Evolutionary conservation across 1,140 invertebrate species (phyloP).

Genomic region (Pogonomyrmex barbatus): DNA sequence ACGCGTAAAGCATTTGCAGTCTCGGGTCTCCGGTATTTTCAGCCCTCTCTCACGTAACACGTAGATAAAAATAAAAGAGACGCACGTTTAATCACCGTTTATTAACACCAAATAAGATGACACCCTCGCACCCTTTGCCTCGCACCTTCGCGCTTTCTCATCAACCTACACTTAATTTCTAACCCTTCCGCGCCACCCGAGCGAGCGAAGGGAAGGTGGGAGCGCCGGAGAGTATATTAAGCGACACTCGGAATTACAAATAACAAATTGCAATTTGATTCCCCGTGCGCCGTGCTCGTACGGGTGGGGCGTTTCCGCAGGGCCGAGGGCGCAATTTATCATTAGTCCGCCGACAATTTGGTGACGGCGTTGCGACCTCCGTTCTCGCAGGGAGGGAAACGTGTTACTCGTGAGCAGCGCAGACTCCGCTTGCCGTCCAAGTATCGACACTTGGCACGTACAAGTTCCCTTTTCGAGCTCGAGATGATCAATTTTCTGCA

Average conservation of each 20-base stretch:
- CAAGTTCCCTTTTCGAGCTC: neutral
- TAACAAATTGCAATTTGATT: slow-evolving; percentile 87
- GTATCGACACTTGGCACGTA: slow-evolving; percentile 20
- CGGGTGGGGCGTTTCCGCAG: slow-evolving; percentile 64
- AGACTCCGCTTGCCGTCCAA: neutral
- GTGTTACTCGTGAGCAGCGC: no score
- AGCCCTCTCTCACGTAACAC: neutral
- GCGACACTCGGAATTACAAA: slow-evolving; percentile 87
- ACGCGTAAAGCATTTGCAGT: neutral
- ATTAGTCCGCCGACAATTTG: slow-evolving; percentile 85
- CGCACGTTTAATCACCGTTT: slow-evolving; percentile 53
- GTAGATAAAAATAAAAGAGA: slow-evolving; percentile 27
- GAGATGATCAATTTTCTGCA: neutral
- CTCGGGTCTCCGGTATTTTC: neutral
- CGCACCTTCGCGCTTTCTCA: slow-evolving; percentile 76
- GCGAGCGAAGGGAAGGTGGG: slow-evolving; percentile 51
- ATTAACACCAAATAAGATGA: slow-evolving; percentile 59
- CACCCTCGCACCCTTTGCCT: slow-evolving; percentile 42
- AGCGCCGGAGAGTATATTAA: slow-evolving; percentile 84
- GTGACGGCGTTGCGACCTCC: slow-evolving; percentile 78
- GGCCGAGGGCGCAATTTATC: slow-evolving; percentile 84
- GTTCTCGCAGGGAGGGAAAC: slow-evolving; percentile 65
- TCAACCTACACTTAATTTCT: slow-evolving; percentile 78
- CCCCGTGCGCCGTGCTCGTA: slow-evolving; percentile 67
- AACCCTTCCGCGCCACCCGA: slow-evolving; percentile 72